Evolutionary conservation across 2,113 vertebrate species (phyloP).

Genomic region (Erythrolamprus reginae): DNA sequence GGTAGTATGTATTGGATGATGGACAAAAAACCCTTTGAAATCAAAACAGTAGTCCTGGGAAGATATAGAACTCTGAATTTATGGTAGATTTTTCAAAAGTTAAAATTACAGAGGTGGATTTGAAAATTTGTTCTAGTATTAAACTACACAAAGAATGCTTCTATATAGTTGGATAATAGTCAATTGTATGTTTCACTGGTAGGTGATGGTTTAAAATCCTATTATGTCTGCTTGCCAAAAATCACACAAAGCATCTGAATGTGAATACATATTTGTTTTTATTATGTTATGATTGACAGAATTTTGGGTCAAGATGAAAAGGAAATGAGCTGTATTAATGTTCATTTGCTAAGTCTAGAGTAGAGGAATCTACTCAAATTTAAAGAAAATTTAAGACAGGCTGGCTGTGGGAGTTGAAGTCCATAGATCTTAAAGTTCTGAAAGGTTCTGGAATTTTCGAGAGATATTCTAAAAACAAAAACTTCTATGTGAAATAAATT

Average conservation of each 20-base stretch:
- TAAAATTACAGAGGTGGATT: neutral
- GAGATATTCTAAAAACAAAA: conserved; percentile 37
- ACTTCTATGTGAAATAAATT: conserved; percentile 34
- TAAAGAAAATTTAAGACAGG: neutral
- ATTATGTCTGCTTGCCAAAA: neutral
- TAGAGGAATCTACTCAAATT: neutral
- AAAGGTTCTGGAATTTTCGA: conserved; percentile 24
- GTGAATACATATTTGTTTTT: neutral
- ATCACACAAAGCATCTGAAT: neutral
- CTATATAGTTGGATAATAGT: neutral
- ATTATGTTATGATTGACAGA: neutral
- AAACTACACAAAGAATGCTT: neutral
- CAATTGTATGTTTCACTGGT: neutral
- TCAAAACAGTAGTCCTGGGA: neutral
- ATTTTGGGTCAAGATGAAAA: neutral
- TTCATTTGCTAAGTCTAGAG: neutral
- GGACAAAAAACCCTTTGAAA: neutral
- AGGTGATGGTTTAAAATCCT: neutral
- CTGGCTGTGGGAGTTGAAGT: neutral
- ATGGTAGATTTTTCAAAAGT: neutral
- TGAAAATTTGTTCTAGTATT: neutral
- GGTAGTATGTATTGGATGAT: neutral
- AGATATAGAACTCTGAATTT: neutral
- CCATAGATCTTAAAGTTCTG: neutral
- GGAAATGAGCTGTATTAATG: neutral